Evolutionary conservation across 2,113 vertebrate species (phyloP).

Genomic region (Chauna torquata): DNA sequence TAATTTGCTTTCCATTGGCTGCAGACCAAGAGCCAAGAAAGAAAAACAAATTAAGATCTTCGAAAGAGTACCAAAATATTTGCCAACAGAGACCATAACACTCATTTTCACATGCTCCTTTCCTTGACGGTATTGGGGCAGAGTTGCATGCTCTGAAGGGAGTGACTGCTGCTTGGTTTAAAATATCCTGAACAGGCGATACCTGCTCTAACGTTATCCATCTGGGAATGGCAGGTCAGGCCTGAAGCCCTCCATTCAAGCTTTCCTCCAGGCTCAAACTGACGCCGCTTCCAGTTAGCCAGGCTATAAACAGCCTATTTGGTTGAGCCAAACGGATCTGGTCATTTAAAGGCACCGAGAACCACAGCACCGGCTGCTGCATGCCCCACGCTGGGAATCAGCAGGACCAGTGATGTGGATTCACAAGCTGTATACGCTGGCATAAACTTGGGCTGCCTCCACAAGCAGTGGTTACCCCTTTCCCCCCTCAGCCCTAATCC

Average conservation of each 20-base stretch:
- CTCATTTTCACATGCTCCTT: conserved; percentile 14
- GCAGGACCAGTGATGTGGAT: not conserved
- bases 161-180: not conserved
- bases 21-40: not conserved
- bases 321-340: not conserved
- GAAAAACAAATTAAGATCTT: conserved; percentile 56
- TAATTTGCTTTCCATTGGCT: conserved; percentile 36
- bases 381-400: not conserved
- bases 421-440: not conserved
- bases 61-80: conserved; percentile 34
- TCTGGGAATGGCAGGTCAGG: not conserved
- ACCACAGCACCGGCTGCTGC: not conserved
- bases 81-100: not conserved
- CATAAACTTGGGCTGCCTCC: not conserved
- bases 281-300: not conserved
- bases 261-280: not conserved
- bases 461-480: rapidly evolving
- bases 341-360: not conserved
- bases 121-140: not conserved
- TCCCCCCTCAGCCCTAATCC: not conserved
- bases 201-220: not conserved
- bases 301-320: not conserved
- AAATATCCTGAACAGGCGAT: not conserved
- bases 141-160: not conserved
- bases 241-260: not conserved